phyloP scores from a whole-genome alignment of 1,140 invertebrate genomes.

The Lerema accius region DNA sequence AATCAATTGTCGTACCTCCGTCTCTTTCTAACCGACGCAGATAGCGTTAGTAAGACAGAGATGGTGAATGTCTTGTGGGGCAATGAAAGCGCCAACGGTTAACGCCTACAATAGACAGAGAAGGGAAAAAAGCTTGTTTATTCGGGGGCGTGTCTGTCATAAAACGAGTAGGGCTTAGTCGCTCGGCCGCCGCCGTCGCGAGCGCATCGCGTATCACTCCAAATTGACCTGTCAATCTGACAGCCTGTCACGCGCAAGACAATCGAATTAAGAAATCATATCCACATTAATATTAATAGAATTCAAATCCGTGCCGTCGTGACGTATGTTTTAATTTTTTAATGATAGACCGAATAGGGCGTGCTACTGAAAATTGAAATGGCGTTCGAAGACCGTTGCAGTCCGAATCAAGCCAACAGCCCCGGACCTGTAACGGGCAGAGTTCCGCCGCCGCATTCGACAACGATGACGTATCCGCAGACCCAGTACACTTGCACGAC shows the following conservation, averaged over 20 bases:
- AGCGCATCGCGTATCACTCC: constrained; percentile 45
- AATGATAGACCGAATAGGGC: too few species aligned
- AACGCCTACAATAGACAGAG: constrained; percentile 63
- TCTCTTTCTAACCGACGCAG: constrained; percentile 38
- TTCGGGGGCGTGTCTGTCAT: constrained; percentile 62
- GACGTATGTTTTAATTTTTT: constrained; percentile 27
- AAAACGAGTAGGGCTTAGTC: constrained; percentile 52
- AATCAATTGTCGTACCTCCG: constrained; percentile 63
- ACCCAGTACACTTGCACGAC: constrained; percentile 76
- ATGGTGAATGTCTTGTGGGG: constrained; percentile 42
- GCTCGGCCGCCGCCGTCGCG: constrained; percentile 58
- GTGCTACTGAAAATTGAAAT: constrained; percentile 50
- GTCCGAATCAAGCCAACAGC: constrained; percentile 84
- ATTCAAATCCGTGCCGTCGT: constrained; percentile 41
- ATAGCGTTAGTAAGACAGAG: constrained; percentile 33
- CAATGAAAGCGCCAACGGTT: constrained; percentile 50
- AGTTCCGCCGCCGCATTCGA: constrained; percentile 66
- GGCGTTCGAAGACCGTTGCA: constrained; percentile 85
- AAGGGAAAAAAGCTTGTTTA: constrained; percentile 70
- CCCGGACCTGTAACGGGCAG: constrained; percentile 69
- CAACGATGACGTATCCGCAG: constrained; percentile 44
- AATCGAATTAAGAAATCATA: constrained; percentile 54
- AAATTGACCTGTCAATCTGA: constrained; percentile 63
- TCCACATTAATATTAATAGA: constrained; percentile 59
- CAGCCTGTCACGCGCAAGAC: constrained; percentile 51